Conservation (phyloP, 23 tunicate genomes). For the Trididemnum clinides region DNA sequence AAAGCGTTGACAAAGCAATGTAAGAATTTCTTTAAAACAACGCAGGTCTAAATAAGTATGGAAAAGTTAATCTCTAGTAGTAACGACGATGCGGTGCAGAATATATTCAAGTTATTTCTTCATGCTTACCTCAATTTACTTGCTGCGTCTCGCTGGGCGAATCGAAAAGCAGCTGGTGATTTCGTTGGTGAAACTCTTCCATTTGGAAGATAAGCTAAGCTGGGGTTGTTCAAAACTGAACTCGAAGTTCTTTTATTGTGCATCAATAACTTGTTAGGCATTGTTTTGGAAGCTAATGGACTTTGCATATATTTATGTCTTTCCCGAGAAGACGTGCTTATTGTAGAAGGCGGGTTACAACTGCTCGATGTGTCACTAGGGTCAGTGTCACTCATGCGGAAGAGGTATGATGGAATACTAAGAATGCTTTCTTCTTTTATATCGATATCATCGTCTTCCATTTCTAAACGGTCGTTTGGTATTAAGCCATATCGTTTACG, state of each 20-base stretch:
- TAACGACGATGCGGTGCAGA: too few species aligned
- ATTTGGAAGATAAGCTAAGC: not conserved
- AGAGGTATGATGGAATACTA: slow-evolving; percentile 26
- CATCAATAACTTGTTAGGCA: not conserved
- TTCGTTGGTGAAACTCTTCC: slow-evolving; percentile 35
- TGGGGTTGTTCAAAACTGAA: not conserved
- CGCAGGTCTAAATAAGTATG: too few species aligned
- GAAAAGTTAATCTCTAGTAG: too few species aligned
- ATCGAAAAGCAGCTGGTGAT: not conserved
- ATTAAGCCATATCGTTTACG: not conserved
- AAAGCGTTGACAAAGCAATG: too few species aligned
- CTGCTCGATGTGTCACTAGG: not conserved
- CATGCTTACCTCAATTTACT: too few species aligned
- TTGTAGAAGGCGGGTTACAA: not conserved
- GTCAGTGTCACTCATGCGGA: not conserved
- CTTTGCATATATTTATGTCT: not conserved
- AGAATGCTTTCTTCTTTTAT: not conserved
- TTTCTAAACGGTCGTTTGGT: not conserved
- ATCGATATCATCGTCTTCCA: not conserved
- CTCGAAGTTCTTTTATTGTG: not conserved
- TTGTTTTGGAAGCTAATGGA: not conserved
- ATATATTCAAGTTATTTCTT: too few species aligned
- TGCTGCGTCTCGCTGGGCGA: not conserved
- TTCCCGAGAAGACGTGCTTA: not conserved
- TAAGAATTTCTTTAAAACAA: too few species aligned